phyloP scores from a whole-genome alignment of 1,140 invertebrate genomes.

The Scaptomyza montana region DNA sequence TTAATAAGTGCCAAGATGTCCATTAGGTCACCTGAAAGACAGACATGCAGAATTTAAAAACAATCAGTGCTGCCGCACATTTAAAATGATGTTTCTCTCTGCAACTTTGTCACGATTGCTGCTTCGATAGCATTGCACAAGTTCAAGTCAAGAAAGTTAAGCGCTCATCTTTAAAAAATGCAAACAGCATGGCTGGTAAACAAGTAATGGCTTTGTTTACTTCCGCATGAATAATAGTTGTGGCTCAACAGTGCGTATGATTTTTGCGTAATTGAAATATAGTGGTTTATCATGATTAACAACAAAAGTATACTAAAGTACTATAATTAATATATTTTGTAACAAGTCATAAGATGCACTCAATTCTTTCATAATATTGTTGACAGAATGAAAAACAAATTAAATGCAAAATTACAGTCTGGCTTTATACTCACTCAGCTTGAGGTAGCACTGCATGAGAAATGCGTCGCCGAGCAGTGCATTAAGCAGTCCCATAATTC shows the following conservation, averaged over 20 bases:
- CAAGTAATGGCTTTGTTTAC: conserved; percentile 6
- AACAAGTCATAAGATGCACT: no score
- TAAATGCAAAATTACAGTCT: background rate
- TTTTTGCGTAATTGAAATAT: conserved; percentile 37
- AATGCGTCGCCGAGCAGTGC: conserved; percentile 89
- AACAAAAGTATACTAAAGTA: no score
- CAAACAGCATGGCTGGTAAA: conserved; percentile 1
- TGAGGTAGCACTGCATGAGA: conserved; percentile 90
- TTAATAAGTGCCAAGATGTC: conserved; percentile 98
- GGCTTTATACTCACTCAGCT: conserved; percentile 85
- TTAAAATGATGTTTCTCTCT: background rate
- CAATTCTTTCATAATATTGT: no score
- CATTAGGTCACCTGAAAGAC: conserved; percentile 90
- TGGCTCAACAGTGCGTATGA: conserved; percentile 51
- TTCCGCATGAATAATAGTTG: conserved; percentile 15
- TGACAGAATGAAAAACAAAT: background rate
- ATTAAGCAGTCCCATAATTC: conserved; percentile 91
- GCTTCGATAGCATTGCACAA: background rate
- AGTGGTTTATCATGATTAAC: background rate
- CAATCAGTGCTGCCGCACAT: conserved; percentile 22
- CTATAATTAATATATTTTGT: no score
- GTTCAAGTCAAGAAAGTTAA: conserved; percentile 8
- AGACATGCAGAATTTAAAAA: conserved; percentile 29
- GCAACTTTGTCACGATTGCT: background rate
- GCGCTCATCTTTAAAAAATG: background rate